A percentile compares a stretch with the other conserved stretches of the same genome.
These are phyloP conservation scores for Cinclus cinclus DNA, from an alignment of 2,113 vertebrate species.

Conservation along the genomic window DNA sequence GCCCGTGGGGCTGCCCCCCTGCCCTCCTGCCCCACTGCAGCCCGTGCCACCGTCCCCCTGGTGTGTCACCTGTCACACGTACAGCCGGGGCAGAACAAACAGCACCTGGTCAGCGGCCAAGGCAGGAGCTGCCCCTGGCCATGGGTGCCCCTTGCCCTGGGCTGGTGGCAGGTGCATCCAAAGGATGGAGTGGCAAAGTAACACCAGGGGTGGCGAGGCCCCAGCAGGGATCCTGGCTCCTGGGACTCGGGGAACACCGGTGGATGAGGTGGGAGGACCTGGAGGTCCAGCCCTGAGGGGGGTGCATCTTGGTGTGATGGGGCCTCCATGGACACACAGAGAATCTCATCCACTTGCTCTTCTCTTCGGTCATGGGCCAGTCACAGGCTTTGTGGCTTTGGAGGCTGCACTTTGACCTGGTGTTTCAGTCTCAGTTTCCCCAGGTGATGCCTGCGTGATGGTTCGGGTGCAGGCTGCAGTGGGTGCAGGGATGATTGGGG, in stretches of 20 bases:
- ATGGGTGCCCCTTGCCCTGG: background rate
- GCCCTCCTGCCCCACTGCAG: background rate
- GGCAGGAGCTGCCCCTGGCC: background rate
- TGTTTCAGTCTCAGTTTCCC: background rate
- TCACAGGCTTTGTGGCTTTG: background rate
- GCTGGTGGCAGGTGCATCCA: accelerated
- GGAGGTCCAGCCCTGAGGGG: background rate
- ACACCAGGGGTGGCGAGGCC: accelerated
- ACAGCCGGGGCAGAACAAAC: accelerated
- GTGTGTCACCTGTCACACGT: no score
- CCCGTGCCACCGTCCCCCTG: accelerated
- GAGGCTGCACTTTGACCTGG: background rate
- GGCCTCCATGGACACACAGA: background rate
- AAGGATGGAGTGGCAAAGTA: background rate
- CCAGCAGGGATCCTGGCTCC: background rate
- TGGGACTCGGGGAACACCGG: accelerated
- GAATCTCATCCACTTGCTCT: background rate
- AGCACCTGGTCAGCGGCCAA: no score
- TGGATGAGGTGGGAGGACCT: background rate
- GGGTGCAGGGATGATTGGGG: background rate
- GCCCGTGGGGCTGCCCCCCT: background rate
- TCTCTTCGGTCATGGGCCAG: background rate
- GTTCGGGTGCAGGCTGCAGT: background rate
- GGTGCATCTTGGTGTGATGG: accelerated
- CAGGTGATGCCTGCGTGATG: background rate